Base-by-base conservation (phyloP, 2,888 invertebrate species). In the Ennomos quercinarius region DNA sequence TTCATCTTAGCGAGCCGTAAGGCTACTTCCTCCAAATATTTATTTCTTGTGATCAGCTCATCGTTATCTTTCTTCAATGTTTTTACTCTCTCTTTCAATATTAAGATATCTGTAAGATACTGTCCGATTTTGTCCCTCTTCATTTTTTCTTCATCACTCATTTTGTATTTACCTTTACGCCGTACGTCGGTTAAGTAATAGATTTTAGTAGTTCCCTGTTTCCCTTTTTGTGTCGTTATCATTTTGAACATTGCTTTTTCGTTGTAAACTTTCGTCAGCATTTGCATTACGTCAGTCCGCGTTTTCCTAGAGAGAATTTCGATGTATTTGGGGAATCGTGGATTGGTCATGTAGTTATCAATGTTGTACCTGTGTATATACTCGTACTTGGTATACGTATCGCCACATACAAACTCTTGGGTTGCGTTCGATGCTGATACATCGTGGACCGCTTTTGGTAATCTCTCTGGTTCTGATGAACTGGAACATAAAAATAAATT, bases 191-290 rank as follows among this genome's bases (percentile, higher is more conserved):
- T 76, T 1, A 79, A 53, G 57, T 80, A 80, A 71, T 77, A 73
- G 67, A 80, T 78, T 55, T 73, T 77, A 10, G 80, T 79, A 48
- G 78, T 72, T 4, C 79, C 78, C 56, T 80, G 76, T 44, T 75
- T 77, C 1, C 77, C 74, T 56, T 59, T 72, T 36, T 79, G 78
- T 6, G 80, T 81, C 1, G 80, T 78, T 0, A 75, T 76, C 63
- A 81, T 73, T 72, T 80, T 78, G 43, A 81, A 80, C 80, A 81
- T 81, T 1, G 77, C 78, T 44, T 77, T 77, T 42, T 80, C 80
- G 17, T 68, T 74, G 56, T 80, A 80, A 6, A 81, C 66, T 42
- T 73, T 77, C 0, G 74, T 68, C 10, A 81, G 73, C 80, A 81
- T 80, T 12, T 72, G 66, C 8, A 76, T 63, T 3, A 75, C 73